phyloP scores from a whole-genome alignment of 2,113 vertebrate species.

The Onychostruthus taczanowskii region DNA sequence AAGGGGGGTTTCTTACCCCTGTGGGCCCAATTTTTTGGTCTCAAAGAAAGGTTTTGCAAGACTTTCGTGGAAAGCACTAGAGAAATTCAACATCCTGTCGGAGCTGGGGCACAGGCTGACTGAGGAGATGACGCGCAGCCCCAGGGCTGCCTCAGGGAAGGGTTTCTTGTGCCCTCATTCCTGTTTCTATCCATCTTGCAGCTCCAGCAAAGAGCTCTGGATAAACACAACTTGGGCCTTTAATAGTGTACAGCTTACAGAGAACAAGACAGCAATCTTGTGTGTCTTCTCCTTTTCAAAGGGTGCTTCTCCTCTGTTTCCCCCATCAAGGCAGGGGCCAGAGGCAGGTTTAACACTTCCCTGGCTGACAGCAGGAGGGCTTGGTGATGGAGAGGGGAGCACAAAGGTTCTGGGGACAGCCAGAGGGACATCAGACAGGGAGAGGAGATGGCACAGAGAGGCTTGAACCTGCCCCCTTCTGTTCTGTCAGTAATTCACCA shows the following conservation, averaged over 20 bases:
- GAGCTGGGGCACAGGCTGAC: background rate
- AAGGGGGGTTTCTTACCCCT: background rate
- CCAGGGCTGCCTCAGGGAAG: background rate
- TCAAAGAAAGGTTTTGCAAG: background rate
- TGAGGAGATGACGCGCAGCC: background rate
- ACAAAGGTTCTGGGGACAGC: background rate
- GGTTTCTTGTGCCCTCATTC: background rate
- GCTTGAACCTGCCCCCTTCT: background rate
- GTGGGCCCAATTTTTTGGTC: fast-evolving
- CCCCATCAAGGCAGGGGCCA: background rate
- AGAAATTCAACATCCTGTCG: background rate
- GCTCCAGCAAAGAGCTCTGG: background rate
- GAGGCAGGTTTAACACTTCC: background rate
- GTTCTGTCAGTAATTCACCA: background rate
- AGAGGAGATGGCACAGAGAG: background rate
- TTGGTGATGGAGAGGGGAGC: background rate
- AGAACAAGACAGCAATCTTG: background rate
- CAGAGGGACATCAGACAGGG: background rate
- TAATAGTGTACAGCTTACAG: slow-evolving; percentile 3
- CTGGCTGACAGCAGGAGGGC: background rate
- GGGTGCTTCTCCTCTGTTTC: background rate
- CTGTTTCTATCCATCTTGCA: background rate
- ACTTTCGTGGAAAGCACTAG: background rate
- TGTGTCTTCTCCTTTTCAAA: background rate
- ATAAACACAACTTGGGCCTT: background rate